These are phyloP conservation scores for Acanthosepion esculentum DNA, from an alignment of 2,888 invertebrate species.

Conservation along the genomic window DNA sequence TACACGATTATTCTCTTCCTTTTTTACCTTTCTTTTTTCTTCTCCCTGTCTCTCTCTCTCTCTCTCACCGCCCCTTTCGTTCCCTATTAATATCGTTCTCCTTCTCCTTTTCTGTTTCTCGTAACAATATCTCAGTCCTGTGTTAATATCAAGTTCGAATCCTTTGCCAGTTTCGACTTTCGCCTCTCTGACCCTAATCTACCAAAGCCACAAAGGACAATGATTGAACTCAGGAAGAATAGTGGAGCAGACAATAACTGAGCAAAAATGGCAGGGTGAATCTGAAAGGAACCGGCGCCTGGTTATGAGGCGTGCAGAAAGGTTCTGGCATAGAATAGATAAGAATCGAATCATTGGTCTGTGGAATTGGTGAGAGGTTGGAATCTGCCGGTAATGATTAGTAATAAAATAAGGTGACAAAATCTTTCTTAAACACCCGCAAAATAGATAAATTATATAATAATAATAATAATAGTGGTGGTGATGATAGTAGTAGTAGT, in stretches of 20 bases:
- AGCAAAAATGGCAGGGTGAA: constrained; percentile 2
- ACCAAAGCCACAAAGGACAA: neutral
- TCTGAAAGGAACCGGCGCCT: neutral
- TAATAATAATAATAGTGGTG: neutral
- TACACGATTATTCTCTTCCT: no score
- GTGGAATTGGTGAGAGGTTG: neutral
- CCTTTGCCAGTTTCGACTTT: neutral
- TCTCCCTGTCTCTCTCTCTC: no score
- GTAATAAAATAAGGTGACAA: neutral
- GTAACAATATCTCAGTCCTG: neutral
- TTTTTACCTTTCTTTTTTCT: no score
- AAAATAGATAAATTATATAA: neutral
- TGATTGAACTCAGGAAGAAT: neutral
- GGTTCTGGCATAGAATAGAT: neutral
- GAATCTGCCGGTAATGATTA: neutral
- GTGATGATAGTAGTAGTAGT: neutral
- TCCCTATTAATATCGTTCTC: neutral
- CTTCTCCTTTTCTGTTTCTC: neutral
- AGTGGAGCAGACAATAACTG: neutral
- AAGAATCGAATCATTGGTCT: neutral
- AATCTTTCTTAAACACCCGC: neutral
- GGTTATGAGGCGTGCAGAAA: neutral
- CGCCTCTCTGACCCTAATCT: constrained; percentile 12
- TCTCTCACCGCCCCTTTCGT: neutral
- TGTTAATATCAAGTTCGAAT: constrained; percentile 9